Evolutionary conservation across 2,113 vertebrate genomes (phyloP).

Genomic region (Microcebus jonahi): DNA sequence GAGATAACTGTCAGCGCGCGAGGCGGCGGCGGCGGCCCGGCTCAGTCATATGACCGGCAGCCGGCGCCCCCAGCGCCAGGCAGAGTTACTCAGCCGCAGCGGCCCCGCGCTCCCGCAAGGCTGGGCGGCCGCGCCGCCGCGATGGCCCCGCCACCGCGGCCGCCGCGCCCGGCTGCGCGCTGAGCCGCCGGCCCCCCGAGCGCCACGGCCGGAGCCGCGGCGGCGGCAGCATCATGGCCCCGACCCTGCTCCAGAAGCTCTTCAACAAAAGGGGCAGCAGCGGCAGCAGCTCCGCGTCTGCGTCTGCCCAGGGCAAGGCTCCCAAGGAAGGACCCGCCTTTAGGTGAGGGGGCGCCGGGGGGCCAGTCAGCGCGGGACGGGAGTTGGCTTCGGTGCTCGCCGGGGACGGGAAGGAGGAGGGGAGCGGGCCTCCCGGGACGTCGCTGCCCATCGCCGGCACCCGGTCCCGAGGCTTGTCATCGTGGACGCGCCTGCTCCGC

Average conservation of each 20-base stretch:
- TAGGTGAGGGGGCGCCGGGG: slow-evolving; percentile 80
- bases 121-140: slow-evolving; percentile 54
- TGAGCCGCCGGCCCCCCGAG: slow-evolving; percentile 59
- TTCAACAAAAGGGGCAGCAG: slow-evolving; percentile 85
- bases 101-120: slow-evolving; percentile 27
- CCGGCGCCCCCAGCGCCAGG: not conserved
- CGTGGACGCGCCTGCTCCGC: not conserved
- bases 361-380: not conserved
- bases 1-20: slow-evolving; percentile 50
- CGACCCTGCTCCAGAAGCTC: slow-evolving; percentile 88
- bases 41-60: slow-evolving; percentile 65
- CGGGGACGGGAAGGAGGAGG: not conserved
- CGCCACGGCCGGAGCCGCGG: slow-evolving; percentile 44
- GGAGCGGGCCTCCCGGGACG: not conserved
- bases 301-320: slow-evolving; percentile 55
- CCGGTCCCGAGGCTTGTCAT: not conserved
- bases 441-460: not conserved
- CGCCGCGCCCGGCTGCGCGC: slow-evolving; percentile 36
- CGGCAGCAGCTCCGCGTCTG: slow-evolving; percentile 40
- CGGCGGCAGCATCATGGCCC: slow-evolving; percentile 83
- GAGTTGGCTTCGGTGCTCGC: not conserved
- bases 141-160: slow-evolving; percentile 55
- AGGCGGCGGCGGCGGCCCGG: slow-evolving; percentile 52
- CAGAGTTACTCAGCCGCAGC: slow-evolving; percentile 2
- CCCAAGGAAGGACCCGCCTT: slow-evolving; percentile 83